Conservation (phyloP, 1,140 invertebrate genomes). For the Drepana arcuata region DNA sequence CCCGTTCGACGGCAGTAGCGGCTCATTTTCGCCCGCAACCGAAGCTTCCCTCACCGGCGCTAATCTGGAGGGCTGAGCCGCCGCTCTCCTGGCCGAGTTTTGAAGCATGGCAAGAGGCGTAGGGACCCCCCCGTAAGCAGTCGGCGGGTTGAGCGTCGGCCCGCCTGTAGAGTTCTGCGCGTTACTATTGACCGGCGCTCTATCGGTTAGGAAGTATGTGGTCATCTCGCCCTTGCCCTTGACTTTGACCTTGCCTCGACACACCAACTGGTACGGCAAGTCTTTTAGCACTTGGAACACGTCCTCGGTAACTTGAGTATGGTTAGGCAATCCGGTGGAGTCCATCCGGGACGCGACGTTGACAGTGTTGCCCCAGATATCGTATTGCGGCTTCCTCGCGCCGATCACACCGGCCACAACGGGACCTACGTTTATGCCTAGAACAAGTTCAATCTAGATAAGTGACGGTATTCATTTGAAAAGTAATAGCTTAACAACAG, state of each 20-base stretch:
- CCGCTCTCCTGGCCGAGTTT: conserved; percentile 65
- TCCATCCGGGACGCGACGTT: conserved; percentile 94
- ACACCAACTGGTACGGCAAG: conserved; percentile 84
- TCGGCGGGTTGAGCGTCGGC: conserved; percentile 48
- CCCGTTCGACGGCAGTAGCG: conserved; percentile 73
- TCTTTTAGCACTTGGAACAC: conserved; percentile 81
- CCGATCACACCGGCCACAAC: conserved; percentile 96
- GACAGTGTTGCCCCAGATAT: conserved; percentile 97
- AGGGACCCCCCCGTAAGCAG: conserved; percentile 78
- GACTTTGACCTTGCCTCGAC: conserved; percentile 89
- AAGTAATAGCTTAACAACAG: neutral
- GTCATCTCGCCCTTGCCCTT: conserved; percentile 96
- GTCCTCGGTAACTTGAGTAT: conserved; percentile 90
- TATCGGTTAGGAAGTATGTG: conserved; percentile 88
- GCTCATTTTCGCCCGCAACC: conserved; percentile 77
- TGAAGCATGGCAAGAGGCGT: conserved; percentile 79
- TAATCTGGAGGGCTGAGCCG: conserved; percentile 42
- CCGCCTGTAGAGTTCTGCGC: conserved; percentile 29
- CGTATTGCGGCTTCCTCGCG: conserved; percentile 94
- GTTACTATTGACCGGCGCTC: conserved; percentile 46
- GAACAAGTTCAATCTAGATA: conserved; percentile 6
- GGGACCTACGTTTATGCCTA: conserved; percentile 92
- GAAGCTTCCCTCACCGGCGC: conserved; percentile 61
- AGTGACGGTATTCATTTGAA: neutral
- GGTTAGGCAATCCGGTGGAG: conserved; percentile 87